A percentile compares a stretch with the other conserved stretches of the same genome.
phyloP scores from a whole-genome alignment of 1,140 invertebrate genomes.

The Potamilus streckersoni region DNA sequence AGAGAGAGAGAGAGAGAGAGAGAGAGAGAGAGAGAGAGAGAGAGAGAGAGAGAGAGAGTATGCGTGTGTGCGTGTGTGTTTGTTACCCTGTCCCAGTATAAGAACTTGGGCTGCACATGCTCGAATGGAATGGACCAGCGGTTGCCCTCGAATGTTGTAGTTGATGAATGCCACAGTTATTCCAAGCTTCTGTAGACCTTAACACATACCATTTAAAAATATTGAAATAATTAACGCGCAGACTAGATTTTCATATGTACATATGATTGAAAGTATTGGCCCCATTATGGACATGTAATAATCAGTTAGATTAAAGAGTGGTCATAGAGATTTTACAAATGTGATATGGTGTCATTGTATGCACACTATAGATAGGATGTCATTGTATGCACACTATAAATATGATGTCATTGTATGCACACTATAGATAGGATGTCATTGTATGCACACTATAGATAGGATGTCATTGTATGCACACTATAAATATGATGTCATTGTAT shows the following conservation, averaged over 20 bases:
- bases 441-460: too few species aligned
- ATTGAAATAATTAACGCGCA: neutral
- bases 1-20: too few species aligned
- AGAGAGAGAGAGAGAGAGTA: too few species aligned
- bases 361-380: too few species aligned
- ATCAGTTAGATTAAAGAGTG: neutral
- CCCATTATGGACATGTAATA: neutral
- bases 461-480: too few species aligned
- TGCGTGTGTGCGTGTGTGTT: too few species aligned
- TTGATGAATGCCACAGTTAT: slow-evolving; percentile 47
- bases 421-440: too few species aligned
- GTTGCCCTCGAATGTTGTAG: slow-evolving; percentile 36
- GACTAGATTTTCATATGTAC: neutral
- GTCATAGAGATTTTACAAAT: neutral
- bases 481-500: too few species aligned
- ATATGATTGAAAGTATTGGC: neutral
- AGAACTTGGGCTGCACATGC: slow-evolving; percentile 38
- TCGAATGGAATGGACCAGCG: slow-evolving; percentile 38
- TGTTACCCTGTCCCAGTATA: slow-evolving; percentile 42
- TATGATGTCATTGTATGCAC: too few species aligned
- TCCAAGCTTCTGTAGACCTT: slow-evolving; percentile 52
- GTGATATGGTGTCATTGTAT: too few species aligned
- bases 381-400: too few species aligned
- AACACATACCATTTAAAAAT: neutral
- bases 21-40: too few species aligned